Evolutionary conservation across 1,140 invertebrate genomes (phyloP).

Genomic region (Cherax destructor): DNA sequence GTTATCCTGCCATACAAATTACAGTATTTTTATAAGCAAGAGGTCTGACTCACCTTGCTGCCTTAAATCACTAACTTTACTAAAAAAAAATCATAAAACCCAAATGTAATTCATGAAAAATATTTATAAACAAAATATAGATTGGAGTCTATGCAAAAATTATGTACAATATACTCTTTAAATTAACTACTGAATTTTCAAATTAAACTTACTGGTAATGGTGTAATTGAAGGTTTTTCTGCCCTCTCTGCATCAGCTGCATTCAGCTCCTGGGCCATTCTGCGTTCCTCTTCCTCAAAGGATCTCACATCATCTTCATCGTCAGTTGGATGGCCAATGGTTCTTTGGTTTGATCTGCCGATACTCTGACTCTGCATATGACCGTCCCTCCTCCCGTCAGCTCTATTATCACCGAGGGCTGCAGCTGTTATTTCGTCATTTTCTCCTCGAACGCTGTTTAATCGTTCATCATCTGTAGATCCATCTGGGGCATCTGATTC

Average conservation of each 20-base stretch:
- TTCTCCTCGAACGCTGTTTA: constrained; percentile 13
- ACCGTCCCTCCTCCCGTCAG: constrained; percentile 7
- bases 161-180: too few species aligned
- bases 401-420: not conserved
- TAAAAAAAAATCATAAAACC: too few species aligned
- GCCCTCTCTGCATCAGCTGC: constrained; percentile 19
- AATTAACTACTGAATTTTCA: not conserved
- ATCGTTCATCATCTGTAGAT: constrained; percentile 56
- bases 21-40: too few species aligned
- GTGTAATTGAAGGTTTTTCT: constrained; percentile 32
- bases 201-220: constrained; percentile 30
- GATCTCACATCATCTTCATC: constrained; percentile 73
- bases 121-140: too few species aligned
- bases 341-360: constrained; percentile 19
- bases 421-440: not conserved
- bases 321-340: constrained; percentile 48
- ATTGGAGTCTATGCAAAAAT: too few species aligned
- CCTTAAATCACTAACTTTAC: too few species aligned
- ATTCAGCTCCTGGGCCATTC: constrained; percentile 75
- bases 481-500: constrained; percentile 55
- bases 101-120: too few species aligned
- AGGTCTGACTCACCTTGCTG: too few species aligned
- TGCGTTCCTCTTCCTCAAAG: constrained; percentile 77
- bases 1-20: too few species aligned
- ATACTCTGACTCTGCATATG: not conserved